Base-by-base conservation (phyloP, 2,888 invertebrate genomes). In the Holacanthella duospinosa region DNA sequence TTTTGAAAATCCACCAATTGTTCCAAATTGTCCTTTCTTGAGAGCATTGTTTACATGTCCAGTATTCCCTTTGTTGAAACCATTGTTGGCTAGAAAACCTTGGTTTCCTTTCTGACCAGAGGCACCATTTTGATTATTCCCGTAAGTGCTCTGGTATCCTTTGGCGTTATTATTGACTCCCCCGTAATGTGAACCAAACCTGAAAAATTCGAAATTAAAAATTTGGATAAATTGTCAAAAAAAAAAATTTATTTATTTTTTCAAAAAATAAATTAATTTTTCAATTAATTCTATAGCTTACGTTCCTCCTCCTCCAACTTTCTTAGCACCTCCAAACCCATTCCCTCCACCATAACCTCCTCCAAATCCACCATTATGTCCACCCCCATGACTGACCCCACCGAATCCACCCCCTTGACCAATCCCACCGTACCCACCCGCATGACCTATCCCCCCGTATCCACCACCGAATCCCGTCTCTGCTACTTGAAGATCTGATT, bases 1-100 rank as follows among this genome's bases (percentile, higher is more conserved):
- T 57, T 71, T 71, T 4, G 67, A 61, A 12, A 69, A 59, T 24
- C 58, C 53, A 3, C 67, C 71, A n/a, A 62, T 29, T n/a, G 59
- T 64, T 27, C 68, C 70, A 59, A 69, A 70, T 2, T 68, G 64
- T 24, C 71, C 71, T 62, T 71, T 71, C 63, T 71, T 71, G 36
- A 61, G 53, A 3, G 66, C 68, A 43, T 71, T 71, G 65, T 70
- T 71, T 1, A 70, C 64, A 28, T 67, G 63, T 27, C 70, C 71
- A 24, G 29, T 16, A 54, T 71, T 61, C 6, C 26, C 43, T 28
- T 67, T 66, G 12, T 62, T 64, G 25, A 64, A 65, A 1, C 71
- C 71, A 26, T 63, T 57, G 12, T 64, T 48, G 3, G 60, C 64
- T 9, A 66, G 43, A 44, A 65, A 68, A 36, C 68, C 69, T 58